These are phyloP conservation scores for Pterophyllum scalare DNA, from an alignment of 2,113 vertebrate genomes.

Conservation along the genomic window DNA sequence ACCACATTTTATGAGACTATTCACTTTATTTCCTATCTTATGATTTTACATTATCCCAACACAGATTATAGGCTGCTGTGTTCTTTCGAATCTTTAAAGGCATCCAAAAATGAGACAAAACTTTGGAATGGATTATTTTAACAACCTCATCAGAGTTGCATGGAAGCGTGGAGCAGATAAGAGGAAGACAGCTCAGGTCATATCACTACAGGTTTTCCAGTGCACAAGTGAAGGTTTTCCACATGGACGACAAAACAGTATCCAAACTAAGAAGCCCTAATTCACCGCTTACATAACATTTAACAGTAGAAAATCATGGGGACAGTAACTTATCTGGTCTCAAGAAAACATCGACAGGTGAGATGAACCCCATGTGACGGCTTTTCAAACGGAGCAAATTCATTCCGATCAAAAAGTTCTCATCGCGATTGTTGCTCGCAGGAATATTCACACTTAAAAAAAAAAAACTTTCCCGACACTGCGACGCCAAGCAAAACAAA, in stretches of 20 bases:
- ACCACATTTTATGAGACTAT: neutral
- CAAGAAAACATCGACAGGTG: neutral
- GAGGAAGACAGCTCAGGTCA: neutral
- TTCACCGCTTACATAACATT: neutral
- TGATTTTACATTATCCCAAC: neutral
- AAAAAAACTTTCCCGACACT: neutral
- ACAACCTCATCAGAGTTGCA: neutral
- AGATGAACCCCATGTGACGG: neutral
- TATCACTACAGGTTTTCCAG: neutral
- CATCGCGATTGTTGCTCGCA: neutral
- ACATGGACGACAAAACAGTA: slow-evolving; percentile 33
- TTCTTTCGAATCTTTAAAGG: neutral
- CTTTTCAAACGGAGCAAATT: neutral
- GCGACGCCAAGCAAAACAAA: neutral
- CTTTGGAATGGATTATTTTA: neutral
- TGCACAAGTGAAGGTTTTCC: slow-evolving; percentile 20
- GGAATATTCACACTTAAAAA: neutral
- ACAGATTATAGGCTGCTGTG: neutral
- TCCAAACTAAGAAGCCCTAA: neutral
- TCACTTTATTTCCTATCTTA: neutral
- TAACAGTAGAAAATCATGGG: neutral
- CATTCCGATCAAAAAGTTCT: slow-evolving; percentile 48
- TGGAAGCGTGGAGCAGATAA: too few relatives aligned
- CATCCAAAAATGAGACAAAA: neutral
- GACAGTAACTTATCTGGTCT: neutral